Evolutionary conservation across 2,888 invertebrate species (phyloP), one percentile per base, ranked within the genome.

Genomic region (Oscheius sp.): DNA sequence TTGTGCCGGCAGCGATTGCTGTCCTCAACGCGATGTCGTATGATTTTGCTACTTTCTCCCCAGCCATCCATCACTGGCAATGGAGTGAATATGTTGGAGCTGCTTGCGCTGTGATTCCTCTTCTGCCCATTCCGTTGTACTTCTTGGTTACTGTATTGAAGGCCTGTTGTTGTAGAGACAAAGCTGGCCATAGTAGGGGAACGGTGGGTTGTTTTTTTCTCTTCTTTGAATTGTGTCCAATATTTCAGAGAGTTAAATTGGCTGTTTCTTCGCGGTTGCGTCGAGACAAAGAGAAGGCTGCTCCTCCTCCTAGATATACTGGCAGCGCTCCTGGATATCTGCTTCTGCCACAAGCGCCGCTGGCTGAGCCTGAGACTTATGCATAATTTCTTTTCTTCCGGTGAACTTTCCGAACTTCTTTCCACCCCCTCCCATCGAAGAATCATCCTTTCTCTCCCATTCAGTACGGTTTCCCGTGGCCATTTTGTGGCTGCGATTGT

Each of bases 251-350:
- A 58, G 72, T 86, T 42, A 77, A 81, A 25, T 70, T 74, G 31
- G 76, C 80, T 5, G 81, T 86, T 71, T 75, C 77, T 1, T 80
- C 83, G 5, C 83, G 81, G n/a, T 72, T 86, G 50, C 80, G 78
- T 42, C 52, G 66, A 0, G 70, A 73, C 48, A 58, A 67, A 42
- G 76, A 76, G 57, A 74, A 74, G 27, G 58, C 68, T 5, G 70
- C 72, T 20, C 72, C 76, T 17, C 72, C 80, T 6, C 84, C 83
- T 0, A 53, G 83, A 31, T 85, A 84, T 75, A 78, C 81, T 0
- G 69, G 78, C 33, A 72, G 82, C 20, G 82, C 85, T 23, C 85
- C 85, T 6, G 87, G 86, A n/a, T 87, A 87, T 70, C 76, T 82
- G 39, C 76, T 86, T 2, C 79, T 86, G 27, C 83, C 86, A 12